Base-by-base conservation (phyloP, 1,140 invertebrate species). In the Drosophila bocki region DNA sequence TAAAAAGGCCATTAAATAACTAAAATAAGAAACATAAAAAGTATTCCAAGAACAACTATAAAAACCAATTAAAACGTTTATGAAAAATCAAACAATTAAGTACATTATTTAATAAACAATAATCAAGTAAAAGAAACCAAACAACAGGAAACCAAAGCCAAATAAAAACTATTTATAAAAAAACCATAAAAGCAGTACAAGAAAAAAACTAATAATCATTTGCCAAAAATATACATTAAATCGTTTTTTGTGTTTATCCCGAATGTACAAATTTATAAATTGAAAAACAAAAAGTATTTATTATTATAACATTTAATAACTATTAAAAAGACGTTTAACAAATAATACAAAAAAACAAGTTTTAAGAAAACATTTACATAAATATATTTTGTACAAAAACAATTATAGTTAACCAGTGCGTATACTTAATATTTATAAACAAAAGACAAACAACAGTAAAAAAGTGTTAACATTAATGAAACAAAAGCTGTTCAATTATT, bases 361-460 rank as follows among this genome's bases (percentile, higher is more conserved):
- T 19, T 39, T 17, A 41, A 19, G 17, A 12, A 12, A 3, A 33
- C 8, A 37, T 29, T 50, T 15, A n/a, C n/a, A n/a, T 0, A 13
- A 35, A 8, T 35, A 19, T 35, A 22, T 32, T 59, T 51, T 26
- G 17, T 7, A 32, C 32, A 50, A 15, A 41, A 35, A 8, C 13
- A 9, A 22, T 47, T 50, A 22, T 22, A 19, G 29, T n/a, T 19
- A 67, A 6, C 19, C 35, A 7, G n/a, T 62, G 45, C 57, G 44
- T 63, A 67, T 60, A 33, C 35, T 7, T 42, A 39, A 68, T 64
- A 50, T 41, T 48, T n/a, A 7, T 50, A 39, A n/a, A 60, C 29
- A 33, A 48, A 60, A 32, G n/a, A 26, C 26, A 47, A 45, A 17
- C 0, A 33, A 42, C 0, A 9, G 4, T 0, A 12, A 12, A 12